Base-by-base conservation (phyloP, 2,113 vertebrate genomes). In the Alligator mississippiensis region DNA sequence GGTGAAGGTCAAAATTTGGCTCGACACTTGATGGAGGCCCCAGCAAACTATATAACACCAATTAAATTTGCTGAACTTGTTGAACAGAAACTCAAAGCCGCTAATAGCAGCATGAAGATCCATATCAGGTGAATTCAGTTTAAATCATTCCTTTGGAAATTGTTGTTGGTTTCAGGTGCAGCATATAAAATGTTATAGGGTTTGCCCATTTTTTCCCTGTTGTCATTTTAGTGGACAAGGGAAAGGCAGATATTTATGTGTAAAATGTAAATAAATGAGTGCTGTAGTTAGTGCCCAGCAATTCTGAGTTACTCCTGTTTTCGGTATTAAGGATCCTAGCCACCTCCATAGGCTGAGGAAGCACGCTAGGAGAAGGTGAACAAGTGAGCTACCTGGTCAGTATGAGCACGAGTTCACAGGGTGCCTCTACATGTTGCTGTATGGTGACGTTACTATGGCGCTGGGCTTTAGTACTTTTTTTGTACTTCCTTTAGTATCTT, bases 1-100 rank as follows among this genome's bases (percentile, higher is more conserved):
- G 99, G 98, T 58, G 98, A 99, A 57, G 99, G 99, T 16, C 99
- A 99, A 96, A 99, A 99, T 92, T 93, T 99, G 1, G 99, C 99
- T 28, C 98, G 99, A 25, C 97, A 98, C 12, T 96, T 99, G 77
- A 99, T 99, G 99, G 99, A 99, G 95, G 98, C 98, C 25, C 99
- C 99, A 47, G 99, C 99, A 94, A 99, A 99, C 90, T 97, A 99
- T 76, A 97, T 99, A 84, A 99, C 99, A 13, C 99, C 99, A 12
- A 98, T 97, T 70, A 97, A 95, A 80, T 99, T 99, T 92, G 99
- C 99, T 1, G 97, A 98, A 92, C 97, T 97, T 6, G 98, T 99
- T 85, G 98, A 99, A 94, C 98, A 99, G 96, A 98, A 98, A 84
- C 96, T 99, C 7, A 97, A 77, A 74, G 93, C 92, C 22, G 97